These are phyloP conservation scores for Xiphorhynchus erythropygius DNA, from an alignment of 2,797 vertebrate species.

Conservation along the genomic window DNA sequence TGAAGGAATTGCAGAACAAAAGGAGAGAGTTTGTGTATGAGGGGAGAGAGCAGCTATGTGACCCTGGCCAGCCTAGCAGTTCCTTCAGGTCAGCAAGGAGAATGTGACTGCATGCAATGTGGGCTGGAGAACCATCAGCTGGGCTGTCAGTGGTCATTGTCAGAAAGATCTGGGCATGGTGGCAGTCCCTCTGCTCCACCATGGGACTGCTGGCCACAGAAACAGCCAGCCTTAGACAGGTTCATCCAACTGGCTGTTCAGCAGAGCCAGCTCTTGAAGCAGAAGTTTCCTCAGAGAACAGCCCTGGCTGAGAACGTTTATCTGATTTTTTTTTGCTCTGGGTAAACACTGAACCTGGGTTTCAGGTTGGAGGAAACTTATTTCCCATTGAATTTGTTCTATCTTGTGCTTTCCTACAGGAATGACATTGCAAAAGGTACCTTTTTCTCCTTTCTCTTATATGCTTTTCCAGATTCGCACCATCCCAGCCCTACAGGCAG, in stretches of 20 bases:
- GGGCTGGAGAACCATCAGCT: neutral
- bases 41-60: neutral
- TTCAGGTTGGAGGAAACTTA: neutral
- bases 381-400: slow-evolving; percentile 18
- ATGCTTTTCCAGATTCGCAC: slow-evolving; percentile 37
- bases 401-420: slow-evolving; percentile 26
- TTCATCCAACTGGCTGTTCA: neutral
- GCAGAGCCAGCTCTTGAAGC: neutral
- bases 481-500: slow-evolving; percentile 46
- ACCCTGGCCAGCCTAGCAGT: neutral
- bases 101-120: neutral
- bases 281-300: neutral
- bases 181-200: neutral
- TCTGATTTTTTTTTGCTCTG: neutral
- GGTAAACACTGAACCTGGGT: neutral
- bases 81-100: neutral
- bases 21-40: too few species aligned
- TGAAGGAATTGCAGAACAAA: neutral
- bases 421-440: slow-evolving; percentile 27
- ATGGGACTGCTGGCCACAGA: neutral
- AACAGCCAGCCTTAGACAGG: neutral
- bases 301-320: neutral
- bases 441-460: slow-evolving; percentile 27
- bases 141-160: neutral
- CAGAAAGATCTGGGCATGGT: neutral